These are phyloP conservation scores for Himalopsyche kuldschensis DNA, from an alignment of 2,888 invertebrate genomes.

Conservation along the genomic window DNA sequence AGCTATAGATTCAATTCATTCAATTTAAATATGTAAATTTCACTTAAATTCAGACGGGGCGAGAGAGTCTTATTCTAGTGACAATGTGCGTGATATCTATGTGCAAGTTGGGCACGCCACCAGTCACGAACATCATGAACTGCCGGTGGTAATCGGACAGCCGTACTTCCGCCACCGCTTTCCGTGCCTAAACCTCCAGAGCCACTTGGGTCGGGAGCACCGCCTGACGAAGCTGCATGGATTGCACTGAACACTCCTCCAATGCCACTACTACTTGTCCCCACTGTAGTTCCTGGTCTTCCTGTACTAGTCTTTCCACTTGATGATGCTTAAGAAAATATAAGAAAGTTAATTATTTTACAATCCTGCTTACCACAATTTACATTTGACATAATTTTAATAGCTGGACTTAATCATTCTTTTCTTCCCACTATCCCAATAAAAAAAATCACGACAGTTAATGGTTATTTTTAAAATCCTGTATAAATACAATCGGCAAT, in stretches of 20 bases:
- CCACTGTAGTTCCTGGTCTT: background rate
- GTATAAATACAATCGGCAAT: too few species aligned
- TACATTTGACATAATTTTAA: too few species aligned
- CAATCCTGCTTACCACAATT: too few species aligned
- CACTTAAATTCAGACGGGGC: too few species aligned
- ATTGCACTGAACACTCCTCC: background rate
- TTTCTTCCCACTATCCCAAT: too few species aligned
- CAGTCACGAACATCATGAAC: constrained; percentile 79
- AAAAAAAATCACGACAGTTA: too few species aligned
- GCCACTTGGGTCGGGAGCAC: background rate
- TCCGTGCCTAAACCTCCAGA: constrained; percentile 44
- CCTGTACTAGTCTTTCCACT: constrained; percentile 51
- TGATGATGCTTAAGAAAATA: constrained; percentile 50
- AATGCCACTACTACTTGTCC: background rate
- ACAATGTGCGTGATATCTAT: constrained; percentile 28
- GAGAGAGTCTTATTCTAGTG: background rate
- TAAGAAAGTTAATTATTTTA: constrained; percentile 42
- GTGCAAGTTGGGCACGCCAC: constrained; percentile 78
- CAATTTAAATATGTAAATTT: too few species aligned
- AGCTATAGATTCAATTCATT: too few species aligned
- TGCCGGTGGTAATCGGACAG: constrained; percentile 41
- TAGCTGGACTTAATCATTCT: too few species aligned
- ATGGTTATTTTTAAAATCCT: too few species aligned
- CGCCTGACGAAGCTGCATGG: background rate
- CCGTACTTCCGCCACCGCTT: background rate